Evolutionary conservation across 2,888 invertebrate genomes (phyloP), one percentile per base, ranked within the genome.

Genomic region (Ennomos fuscantarius): DNA sequence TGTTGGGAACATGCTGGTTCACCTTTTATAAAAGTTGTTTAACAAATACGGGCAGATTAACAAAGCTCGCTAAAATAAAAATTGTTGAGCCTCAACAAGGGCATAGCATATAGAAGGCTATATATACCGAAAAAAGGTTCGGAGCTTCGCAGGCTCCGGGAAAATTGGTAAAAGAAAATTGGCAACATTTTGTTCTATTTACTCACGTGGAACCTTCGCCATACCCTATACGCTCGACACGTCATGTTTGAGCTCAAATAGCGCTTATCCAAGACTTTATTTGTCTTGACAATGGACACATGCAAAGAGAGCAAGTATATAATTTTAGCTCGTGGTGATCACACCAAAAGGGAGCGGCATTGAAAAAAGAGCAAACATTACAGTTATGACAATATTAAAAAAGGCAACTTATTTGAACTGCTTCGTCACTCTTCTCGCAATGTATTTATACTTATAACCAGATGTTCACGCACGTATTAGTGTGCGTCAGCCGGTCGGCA

Each of bases 221-320:
- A 48, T 55, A 35, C 8, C 12, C 41, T 39, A 15, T 36, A 13
- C 11, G 35, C 50, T 43, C 41, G 31, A 43, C 32, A 34, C 40
- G 42, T 48, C 40, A 13, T 56, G 43, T 61, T 59, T 59, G 55
- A 53, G 44, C 43, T 52, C 61, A 52, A 60, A 64, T 42, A 64
- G 36, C 42, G 46, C 48, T 47, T 42, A 54, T 35, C 35, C 52
- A 34, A 48, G 49, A 55, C 44, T 54, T 44, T 47, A 60, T 60
- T 55, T 60, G 37, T 46, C 43, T 43, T 55, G 24, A 49, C 48
- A 44, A 60, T 40, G 34, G 9, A 43, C 9, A 37, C 43, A 44
- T 39, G 37, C 41, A 51, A 50, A 42, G 45, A 45, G 8, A 41
- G n/a, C 9, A 9, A 41, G 24, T n/a, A 31, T 34, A 40, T 49